Base-by-base conservation (phyloP, 2,888 invertebrate species). In the Himalopsyche anomala region DNA sequence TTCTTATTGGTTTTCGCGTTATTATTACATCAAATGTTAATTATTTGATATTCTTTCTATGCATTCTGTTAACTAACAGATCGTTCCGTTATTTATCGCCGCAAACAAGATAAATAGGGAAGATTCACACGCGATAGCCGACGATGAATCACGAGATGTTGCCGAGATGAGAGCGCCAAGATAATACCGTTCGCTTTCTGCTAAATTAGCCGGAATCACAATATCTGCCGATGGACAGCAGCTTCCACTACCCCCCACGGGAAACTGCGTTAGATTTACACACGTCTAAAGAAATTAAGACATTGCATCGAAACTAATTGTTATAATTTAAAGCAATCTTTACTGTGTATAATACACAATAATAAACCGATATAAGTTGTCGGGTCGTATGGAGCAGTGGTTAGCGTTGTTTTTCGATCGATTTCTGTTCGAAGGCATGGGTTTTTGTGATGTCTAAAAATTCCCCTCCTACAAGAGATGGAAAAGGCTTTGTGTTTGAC, bases 121-220 rank as follows among this genome's bases (percentile, higher is more conserved):
- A 88, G 88, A 88, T 88, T 87, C 87, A 86, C 86, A 89, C 86
- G 87, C 85, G 87, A 86, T 86, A 87, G 82, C 80, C n/a, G 81
- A 81, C 81, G 85, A 84, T 84, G 86, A 81, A 86, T 85, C 88
- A 88, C 88, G 88, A 88, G 86, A 69, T 69, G 69, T 69, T 69
- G 69, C 69, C 69, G 28, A 69, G 69, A 69, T 74, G 74, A 74
- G 74, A 74, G 36, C 12, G 15, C 36, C 4, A 74, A 74, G 74
- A 74, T 74, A 74, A 74, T 74, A 74, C 74, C 74, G 74, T 74
- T 74, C 38, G 74, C 36, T 74, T 15, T 74, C 36, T 36, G 36
- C 74, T 74, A 74, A 74, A 74, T 74, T 74, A 74, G 74, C 74
- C 74, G 74, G 74, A 38, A 74, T 74, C 38, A 74, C 74, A 74